Percentiles rank a stretch among this genome's conserved stretches.
These are phyloP conservation scores for Phainopepla nitens DNA, from an alignment of 2,113 vertebrate genomes.

Conservation along the genomic window DNA sequence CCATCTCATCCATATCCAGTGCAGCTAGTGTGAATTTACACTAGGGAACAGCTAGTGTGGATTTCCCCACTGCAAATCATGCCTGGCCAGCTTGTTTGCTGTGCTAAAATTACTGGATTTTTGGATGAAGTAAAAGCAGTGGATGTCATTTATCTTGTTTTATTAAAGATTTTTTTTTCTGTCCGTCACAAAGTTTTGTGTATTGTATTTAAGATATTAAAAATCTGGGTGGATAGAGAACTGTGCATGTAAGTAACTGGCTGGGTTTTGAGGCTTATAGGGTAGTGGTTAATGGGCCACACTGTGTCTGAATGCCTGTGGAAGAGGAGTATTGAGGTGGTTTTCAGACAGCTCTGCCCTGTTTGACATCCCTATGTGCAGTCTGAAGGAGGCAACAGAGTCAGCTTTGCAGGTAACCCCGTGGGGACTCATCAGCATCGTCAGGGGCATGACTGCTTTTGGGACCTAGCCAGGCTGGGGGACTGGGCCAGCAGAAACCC, in stretches of 20 bases:
- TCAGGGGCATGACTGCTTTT: not conserved
- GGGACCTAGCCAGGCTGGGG: not conserved
- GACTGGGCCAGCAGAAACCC: not conserved
- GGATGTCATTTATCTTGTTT: not conserved
- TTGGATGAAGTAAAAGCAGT: not conserved
- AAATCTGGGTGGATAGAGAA: not conserved
- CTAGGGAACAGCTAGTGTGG: not conserved
- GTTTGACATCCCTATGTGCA: not conserved
- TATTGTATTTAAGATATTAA: not conserved
- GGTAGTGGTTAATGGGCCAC: not conserved
- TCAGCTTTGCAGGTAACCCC: not conserved
- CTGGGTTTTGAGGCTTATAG: not conserved
- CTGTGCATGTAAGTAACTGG: not conserved
- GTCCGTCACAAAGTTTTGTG: not conserved
- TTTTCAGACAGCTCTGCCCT: not conserved
- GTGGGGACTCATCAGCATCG: not conserved
- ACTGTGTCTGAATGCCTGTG: not conserved
- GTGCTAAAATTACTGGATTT: not conserved
- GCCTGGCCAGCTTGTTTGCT: not conserved
- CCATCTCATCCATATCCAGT: too few relatives aligned
- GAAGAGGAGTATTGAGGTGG: not conserved
- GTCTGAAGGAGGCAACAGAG: not conserved
- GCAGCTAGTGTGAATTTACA: not conserved
- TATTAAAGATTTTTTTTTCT: not conserved
- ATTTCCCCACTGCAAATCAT: not conserved